Conservation (phyloP, 2,113 vertebrate species). For the Anarhynchus alexandrinus region DNA sequence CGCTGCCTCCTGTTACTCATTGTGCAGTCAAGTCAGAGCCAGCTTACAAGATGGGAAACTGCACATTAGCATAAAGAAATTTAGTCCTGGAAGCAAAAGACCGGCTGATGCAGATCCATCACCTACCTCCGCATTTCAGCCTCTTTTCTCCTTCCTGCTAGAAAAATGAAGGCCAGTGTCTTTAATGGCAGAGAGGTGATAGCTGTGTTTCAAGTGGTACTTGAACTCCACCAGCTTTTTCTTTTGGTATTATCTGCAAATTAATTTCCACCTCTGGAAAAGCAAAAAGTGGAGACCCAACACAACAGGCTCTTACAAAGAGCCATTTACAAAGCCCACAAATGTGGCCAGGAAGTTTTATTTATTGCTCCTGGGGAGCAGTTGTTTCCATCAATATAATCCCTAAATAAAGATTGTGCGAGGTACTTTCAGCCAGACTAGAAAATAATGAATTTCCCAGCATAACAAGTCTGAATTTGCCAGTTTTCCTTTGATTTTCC, state of each 20-base stretch:
- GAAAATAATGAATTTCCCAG: not conserved
- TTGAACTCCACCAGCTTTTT: not conserved
- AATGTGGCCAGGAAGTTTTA: not conserved
- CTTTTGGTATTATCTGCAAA: not conserved
- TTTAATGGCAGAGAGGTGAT: not conserved
- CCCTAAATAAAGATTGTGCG: not conserved
- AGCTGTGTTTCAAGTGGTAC: not conserved
- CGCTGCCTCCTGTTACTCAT: not conserved
- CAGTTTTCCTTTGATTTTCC: not conserved
- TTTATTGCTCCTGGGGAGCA: not conserved
- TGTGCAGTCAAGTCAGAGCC: not conserved
- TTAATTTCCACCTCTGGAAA: not conserved
- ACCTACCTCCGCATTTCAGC: not conserved
- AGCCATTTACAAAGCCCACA: not conserved
- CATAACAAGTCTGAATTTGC: not conserved
- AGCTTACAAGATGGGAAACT: not conserved
- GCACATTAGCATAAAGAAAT: not conserved
- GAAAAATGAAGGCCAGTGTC: not conserved
- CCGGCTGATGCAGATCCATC: not conserved
- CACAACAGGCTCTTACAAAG: not conserved
- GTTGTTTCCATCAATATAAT: not conserved
- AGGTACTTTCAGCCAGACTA: not conserved
- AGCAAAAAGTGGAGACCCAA: not conserved
- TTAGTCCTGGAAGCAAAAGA: not conserved
- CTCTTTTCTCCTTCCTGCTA: not conserved